Conservation (phyloP, 2,888 invertebrate genomes). For the Athripsodes cinereus region DNA sequence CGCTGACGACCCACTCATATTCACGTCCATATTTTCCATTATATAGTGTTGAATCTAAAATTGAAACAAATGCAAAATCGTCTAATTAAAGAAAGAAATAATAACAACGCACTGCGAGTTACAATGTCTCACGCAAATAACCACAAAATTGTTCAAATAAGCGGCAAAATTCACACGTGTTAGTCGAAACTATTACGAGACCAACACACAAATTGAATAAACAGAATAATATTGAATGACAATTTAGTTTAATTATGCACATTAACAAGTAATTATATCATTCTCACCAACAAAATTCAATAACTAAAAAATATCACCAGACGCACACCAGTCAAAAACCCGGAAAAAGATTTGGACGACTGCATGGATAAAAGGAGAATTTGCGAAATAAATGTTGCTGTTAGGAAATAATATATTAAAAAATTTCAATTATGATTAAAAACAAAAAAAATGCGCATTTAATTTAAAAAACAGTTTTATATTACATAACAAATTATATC, state of each 20-base stretch:
- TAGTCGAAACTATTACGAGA: neutral
- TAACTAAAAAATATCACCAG: constrained; percentile 3
- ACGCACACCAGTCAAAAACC: constrained; percentile 20
- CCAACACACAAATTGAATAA: neutral
- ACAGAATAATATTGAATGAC: neutral
- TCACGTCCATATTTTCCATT: constrained; percentile 52
- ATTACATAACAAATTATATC: too few species aligned
- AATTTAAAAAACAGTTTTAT: too few species aligned
- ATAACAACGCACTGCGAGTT: neutral
- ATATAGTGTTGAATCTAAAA: constrained; percentile 24
- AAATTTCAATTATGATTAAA: too few species aligned
- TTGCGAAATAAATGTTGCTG: too few species aligned
- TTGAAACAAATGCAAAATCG: neutral
- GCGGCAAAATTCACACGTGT: constrained; percentile 22
- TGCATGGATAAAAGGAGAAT: neutral
- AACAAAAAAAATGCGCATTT: too few species aligned
- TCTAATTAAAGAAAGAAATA: neutral
- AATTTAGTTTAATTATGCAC: neutral
- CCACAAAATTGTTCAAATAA: neutral
- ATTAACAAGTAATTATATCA: neutral
- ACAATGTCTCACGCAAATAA: neutral
- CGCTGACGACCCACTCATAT: constrained; percentile 40
- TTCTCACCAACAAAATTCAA: constrained; percentile 16
- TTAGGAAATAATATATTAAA: too few species aligned
- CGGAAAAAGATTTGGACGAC: constrained; percentile 13